Evolutionary conservation across 2,888 invertebrate genomes (phyloP), one percentile per base, ranked within the genome.

Genomic region (Eledona agricola): DNA sequence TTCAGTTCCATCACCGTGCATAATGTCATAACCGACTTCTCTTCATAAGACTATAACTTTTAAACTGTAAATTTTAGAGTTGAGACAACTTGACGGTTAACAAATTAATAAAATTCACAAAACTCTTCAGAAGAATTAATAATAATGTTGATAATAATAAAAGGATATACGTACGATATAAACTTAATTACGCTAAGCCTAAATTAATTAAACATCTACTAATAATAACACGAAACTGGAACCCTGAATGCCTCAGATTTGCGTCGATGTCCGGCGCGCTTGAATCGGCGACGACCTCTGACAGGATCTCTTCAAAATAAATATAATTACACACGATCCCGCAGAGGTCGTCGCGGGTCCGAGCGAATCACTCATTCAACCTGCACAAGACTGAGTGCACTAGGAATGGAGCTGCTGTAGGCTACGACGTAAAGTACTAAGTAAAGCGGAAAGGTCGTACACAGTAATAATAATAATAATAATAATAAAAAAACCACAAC

Each of bases 171-270:
- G 58, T 56, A 52, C 43, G 52, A 47, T 51, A 55, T 43, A 59
- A 62, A 59, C 58, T 58, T 58, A 63, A 63, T 57, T 45, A 45
- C 31, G 17, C 34, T 58, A 62, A 35, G 37, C 28, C 47, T 47
- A 47, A 37, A 37, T 32, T 45, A 43, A 43, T 12, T 43, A 22
- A 45, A 45, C 45, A 45, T 45, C 31, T 43, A 45, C 45, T 45
- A 34, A 34, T 34, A 42, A 50, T 42, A 50, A 50, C 29, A 58
- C 51, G 54, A 59, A 54, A 55, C 51, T 58, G 59, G 65, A 69
- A 71, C 71, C 70, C 70, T 70, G 71, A 66, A 71, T 64, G 70
- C 67, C 69, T 65, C 66, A 66, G 58, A 64, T 61, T 57, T 47
- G 22, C 29, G n/a, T 45, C 55, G 34, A 42, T 22, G 34, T 49